Evolutionary conservation across 2,888 invertebrate genomes (phyloP), one percentile per base, ranked within the genome.

Genomic region (Ectropis crepuscularia): DNA sequence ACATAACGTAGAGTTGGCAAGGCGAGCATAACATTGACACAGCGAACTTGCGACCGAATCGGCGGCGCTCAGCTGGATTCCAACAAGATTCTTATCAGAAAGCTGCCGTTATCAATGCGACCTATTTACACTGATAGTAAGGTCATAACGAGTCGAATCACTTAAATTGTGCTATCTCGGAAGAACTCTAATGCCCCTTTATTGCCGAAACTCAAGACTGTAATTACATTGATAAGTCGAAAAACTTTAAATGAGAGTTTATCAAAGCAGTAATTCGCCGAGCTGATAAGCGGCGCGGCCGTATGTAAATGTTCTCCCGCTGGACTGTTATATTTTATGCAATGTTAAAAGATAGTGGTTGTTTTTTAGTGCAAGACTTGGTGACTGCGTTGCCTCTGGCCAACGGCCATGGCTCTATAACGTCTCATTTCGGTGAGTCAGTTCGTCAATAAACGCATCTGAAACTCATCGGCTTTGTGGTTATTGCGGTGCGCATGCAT

Each of bases 311-410:
- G 55, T 65, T 51, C 63, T 68, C 66, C 57, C 28, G 45, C 47
- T 60, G 69, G 67, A 74, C 81, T 79, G 75, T 81, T 76, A 77
- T 79, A 82, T 79, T 86, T 76, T 82, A 86, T 88, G 86, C 83
- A 84, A 90, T 92, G 92, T 90, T 92, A 89, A 92, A 91, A 83
- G 86, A 86, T 80, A 88, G 91, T 88, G 86, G 87, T 92, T 91
- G 85, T 92, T 93, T 93, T 93, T 92, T 92, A 92, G 93, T 92
- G 92, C 92, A 93, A 92, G 93, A 93, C 88, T 87, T 93, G 93
- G 93, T 93, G 93, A 93, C 92, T 81, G 93, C 93, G 84, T 92
- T 93, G 90, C 93, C 93, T 78, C 86, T 92, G 87, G 92, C 92
- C 86, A 93, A 93, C 88, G 93, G 93, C 89, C 93, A 92, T 88